Percentiles rank a stretch among this genome's conserved stretches.
phyloP scores from a whole-genome alignment of 2,888 invertebrate genomes.

The Nematopogon swammerdamellus region DNA sequence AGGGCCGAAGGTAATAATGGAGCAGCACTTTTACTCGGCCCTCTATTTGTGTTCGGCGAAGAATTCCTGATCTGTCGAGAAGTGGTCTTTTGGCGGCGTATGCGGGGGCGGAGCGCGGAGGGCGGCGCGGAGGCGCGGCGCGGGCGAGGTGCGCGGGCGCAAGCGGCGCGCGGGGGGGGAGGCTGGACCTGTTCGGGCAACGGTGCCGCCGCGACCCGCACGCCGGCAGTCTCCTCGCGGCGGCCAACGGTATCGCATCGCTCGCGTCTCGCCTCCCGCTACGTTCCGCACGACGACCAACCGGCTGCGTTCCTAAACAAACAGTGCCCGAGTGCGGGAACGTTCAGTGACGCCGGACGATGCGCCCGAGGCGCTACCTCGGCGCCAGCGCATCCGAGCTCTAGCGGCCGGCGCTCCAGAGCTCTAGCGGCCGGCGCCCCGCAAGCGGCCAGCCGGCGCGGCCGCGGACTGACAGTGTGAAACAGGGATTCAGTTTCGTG shows the following conservation, averaged over 20 bases:
- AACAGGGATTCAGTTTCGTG: neutral
- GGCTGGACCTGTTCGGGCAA: constrained; percentile 52
- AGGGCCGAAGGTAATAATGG: constrained; percentile 9
- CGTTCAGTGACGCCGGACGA: constrained; percentile 1
- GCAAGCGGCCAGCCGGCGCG: no score
- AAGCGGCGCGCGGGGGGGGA: constrained; percentile 33
- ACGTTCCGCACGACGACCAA: neutral
- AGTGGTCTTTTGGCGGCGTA: neutral
- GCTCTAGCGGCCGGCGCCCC: neutral
- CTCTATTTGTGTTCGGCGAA: constrained; percentile 21
- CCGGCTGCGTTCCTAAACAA: neutral
- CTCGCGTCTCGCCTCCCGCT: constrained; percentile 2
- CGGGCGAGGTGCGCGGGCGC: constrained; percentile 22
- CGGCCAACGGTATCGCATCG: constrained; percentile 49
- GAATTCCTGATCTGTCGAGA: neutral
- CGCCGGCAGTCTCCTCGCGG: constrained; percentile 47
- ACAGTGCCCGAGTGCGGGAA: constrained; percentile 3
- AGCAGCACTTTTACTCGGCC: constrained; percentile 51
- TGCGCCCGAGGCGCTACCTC: constrained; percentile 6
- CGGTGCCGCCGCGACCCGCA: constrained; percentile 51
- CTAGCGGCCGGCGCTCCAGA: neutral
- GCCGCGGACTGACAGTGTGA: neutral
- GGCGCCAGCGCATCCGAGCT: neutral
- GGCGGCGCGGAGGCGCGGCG: constrained; percentile 6
- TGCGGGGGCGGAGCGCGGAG: constrained; percentile 15